Evolutionary conservation across 2,888 invertebrate species (phyloP).

Genomic region (Sinopyrophorus schimmeli): DNA sequence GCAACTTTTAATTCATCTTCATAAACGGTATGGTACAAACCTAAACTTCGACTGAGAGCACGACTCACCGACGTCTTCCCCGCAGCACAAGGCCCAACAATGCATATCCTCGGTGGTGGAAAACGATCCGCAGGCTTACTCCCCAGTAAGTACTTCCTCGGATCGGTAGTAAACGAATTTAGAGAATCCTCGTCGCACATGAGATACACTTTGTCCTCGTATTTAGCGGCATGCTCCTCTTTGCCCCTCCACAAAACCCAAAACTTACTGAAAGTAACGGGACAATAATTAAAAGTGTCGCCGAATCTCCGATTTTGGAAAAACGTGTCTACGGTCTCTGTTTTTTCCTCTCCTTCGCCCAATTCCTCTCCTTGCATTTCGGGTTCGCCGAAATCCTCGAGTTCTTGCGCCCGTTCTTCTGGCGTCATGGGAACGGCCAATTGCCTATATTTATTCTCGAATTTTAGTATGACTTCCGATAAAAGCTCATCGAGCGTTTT

Average conservation of each 20-base stretch:
- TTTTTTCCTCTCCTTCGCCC: slow-evolving; percentile 42
- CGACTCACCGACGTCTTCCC: slow-evolving; percentile 60
- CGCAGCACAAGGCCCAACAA: slow-evolving; percentile 61
- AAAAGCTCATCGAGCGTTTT: slow-evolving; percentile 44
- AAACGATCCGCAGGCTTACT: slow-evolving; percentile 54
- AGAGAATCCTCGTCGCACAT: slow-evolving; percentile 58
- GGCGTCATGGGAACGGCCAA: slow-evolving; percentile 56
- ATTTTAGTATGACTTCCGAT: slow-evolving; percentile 42
- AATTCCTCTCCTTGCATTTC: slow-evolving; percentile 50
- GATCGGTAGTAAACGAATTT: slow-evolving; percentile 58
- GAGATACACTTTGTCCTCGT: slow-evolving; percentile 60
- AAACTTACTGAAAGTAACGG: slow-evolving; percentile 61
- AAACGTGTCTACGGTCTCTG: slow-evolving; percentile 35
- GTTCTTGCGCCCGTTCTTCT: slow-evolving; percentile 57
- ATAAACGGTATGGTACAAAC: slow-evolving; percentile 60
- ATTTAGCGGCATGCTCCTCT: slow-evolving; percentile 58
- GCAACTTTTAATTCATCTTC: slow-evolving; percentile 41
- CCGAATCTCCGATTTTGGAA: slow-evolving; percentile 55
- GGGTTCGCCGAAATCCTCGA: slow-evolving; percentile 54
- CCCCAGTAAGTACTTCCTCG: slow-evolving; percentile 57
- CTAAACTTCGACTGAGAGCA: slow-evolving; percentile 60
- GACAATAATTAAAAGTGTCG: slow-evolving; percentile 65
- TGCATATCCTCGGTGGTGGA: slow-evolving; percentile 61
- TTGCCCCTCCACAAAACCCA: slow-evolving; percentile 66
- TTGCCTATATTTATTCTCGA: slow-evolving; percentile 52